Conservation (phyloP, 2,888 invertebrate species). For the Parthenolecanium corni region DNA sequence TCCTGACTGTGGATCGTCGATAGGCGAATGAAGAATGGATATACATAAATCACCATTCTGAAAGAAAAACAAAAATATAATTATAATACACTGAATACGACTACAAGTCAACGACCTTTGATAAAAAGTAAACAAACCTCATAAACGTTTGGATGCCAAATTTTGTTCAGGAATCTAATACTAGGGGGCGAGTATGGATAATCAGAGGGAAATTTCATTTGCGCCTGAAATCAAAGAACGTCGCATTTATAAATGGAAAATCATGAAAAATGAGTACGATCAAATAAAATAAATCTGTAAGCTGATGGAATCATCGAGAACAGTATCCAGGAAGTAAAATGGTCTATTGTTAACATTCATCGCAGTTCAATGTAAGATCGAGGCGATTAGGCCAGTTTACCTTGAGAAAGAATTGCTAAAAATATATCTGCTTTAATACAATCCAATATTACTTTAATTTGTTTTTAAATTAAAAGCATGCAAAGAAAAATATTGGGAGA, state of each 20-base stretch:
- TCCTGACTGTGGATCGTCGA: constrained; percentile 98
- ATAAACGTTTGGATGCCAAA: constrained; percentile 99
- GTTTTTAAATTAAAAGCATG: too few species aligned
- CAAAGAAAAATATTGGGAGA: too few species aligned
- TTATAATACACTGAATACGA: background rate
- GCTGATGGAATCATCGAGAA: too few species aligned
- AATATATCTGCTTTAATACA: too few species aligned
- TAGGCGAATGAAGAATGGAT: constrained; percentile 96
- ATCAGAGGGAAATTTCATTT: constrained; percentile 96
- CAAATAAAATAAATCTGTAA: too few species aligned
- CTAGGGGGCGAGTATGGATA: constrained; percentile 98
- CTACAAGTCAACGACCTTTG: background rate
- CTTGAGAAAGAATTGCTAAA: background rate
- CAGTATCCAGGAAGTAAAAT: too few species aligned
- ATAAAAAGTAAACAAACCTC: constrained; percentile 63
- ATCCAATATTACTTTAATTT: too few species aligned
- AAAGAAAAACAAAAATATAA: constrained; percentile 35
- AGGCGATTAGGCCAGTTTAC: too few species aligned
- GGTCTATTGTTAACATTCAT: too few species aligned
- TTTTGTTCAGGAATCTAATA: constrained; percentile 95
- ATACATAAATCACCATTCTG: constrained; percentile 99
- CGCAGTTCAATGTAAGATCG: too few species aligned
- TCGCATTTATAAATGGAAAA: too few species aligned
- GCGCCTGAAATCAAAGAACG: constrained; percentile 62
- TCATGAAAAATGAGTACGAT: too few species aligned